Conservation (phyloP, 2,113 vertebrate genomes). For the Urocolius indicus region DNA sequence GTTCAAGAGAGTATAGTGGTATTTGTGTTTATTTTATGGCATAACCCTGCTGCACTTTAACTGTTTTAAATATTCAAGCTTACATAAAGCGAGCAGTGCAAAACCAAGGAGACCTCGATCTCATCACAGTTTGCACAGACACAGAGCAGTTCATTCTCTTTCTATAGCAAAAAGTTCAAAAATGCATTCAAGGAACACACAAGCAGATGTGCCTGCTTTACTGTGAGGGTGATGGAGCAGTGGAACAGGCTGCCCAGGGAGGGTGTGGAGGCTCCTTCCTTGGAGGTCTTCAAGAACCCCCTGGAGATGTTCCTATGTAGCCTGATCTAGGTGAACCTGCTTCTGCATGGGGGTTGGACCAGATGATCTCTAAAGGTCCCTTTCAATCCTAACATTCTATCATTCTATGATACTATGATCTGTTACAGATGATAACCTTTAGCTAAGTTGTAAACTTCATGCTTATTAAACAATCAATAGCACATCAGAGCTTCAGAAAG, state of each 20-base stretch:
- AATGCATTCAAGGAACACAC: background rate
- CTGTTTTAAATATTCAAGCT: background rate
- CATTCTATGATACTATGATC: too few relatives aligned
- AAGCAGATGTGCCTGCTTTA: background rate
- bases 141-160: background rate
- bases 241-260: too few relatives aligned
- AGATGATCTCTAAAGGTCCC: too few relatives aligned
- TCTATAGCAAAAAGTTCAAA: constrained; percentile 8
- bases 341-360: too few relatives aligned
- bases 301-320: too few relatives aligned
- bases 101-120: background rate
- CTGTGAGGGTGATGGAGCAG: too few relatives aligned
- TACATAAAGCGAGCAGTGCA: background rate
- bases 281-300: too few relatives aligned
- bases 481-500: constrained; percentile 3
- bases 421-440: constrained; percentile 37
- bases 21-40: background rate
- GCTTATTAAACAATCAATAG: constrained; percentile 25
- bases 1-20: background rate
- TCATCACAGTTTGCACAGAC: background rate
- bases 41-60: background rate
- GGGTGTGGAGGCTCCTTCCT: too few relatives aligned
- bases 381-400: too few relatives aligned
- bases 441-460: constrained; percentile 16
- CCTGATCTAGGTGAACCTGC: too few relatives aligned